phyloP scores from a whole-genome alignment of 2,888 invertebrate species.

The Zeuzera pyrina region DNA sequence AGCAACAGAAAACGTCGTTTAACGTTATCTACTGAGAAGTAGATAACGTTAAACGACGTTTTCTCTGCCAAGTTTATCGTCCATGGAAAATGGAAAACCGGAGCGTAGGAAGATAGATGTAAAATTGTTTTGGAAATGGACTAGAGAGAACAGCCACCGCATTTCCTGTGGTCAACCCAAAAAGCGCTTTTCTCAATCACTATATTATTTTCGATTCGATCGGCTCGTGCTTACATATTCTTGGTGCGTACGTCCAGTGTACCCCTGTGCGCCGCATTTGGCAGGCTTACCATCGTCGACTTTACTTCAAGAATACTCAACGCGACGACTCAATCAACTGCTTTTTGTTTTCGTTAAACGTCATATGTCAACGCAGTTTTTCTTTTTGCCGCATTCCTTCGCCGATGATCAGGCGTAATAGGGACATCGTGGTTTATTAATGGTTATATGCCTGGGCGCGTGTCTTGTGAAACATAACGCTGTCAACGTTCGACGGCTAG shows the following conservation, averaged over 20 bases:
- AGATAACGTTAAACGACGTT: slow-evolving; percentile 35
- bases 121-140: slow-evolving; percentile 60
- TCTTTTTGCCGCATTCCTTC: background rate
- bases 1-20: slow-evolving; percentile 21
- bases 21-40: too few relatives aligned
- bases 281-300: slow-evolving; percentile 23
- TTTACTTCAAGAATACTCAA: slow-evolving; percentile 14
- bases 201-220: slow-evolving; percentile 33
- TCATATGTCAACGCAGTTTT: background rate
- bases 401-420: slow-evolving; percentile 1
- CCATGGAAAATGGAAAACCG: slow-evolving; percentile 56
- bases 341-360: slow-evolving; percentile 22
- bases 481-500: slow-evolving; percentile 22
- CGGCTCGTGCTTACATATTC: slow-evolving; percentile 38
- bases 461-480: slow-evolving; percentile 20
- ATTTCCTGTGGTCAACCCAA: slow-evolving; percentile 71
- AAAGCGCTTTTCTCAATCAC: slow-evolving; percentile 60
- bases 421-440: slow-evolving; percentile 20
- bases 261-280: slow-evolving; percentile 16
- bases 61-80: slow-evolving; percentile 51
- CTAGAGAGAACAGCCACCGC: slow-evolving; percentile 56
- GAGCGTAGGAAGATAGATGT: slow-evolving; percentile 47
- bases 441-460: slow-evolving; percentile 16
- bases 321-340: slow-evolving; percentile 21
- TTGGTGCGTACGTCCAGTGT: slow-evolving; percentile 26